A percentile compares a stretch with the other conserved stretches of the same genome.
Conservation (phyloP, 2,113 vertebrate genomes). For the Chunga burmeisteri region DNA sequence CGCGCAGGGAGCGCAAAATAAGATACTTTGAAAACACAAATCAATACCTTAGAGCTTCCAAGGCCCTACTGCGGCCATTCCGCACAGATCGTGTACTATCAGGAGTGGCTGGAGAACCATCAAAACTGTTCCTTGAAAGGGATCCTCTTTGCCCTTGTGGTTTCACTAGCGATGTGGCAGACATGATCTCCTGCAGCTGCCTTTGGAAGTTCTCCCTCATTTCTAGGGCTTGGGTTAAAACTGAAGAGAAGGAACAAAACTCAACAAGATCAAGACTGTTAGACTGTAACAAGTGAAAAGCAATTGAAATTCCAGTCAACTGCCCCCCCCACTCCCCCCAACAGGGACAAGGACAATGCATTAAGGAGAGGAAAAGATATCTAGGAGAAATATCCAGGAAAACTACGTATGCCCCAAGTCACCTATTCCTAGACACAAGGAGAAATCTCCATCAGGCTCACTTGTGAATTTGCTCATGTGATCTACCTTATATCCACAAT, state of each 20-base stretch:
- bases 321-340: rapidly evolving
- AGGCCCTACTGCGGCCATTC: conserved; percentile 82
- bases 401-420: rapidly evolving
- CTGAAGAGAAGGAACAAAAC: conserved; percentile 49
- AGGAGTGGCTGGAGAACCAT: conserved; percentile 78
- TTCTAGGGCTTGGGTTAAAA: conserved; percentile 86
- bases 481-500: neutral
- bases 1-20: neutral
- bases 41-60: conserved; percentile 89
- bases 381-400: neutral
- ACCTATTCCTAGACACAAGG: neutral
- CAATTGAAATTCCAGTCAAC: neutral
- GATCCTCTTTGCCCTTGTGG: conserved; percentile 79
- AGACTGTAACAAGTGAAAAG: neutral
- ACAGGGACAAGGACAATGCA: neutral
- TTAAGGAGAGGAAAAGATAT: neutral
- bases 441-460: neutral
- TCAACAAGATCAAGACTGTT: neutral
- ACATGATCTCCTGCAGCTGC: conserved; percentile 97
- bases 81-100: conserved; percentile 74
- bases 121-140: conserved; percentile 73
- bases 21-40: neutral
- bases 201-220: conserved; percentile 94
- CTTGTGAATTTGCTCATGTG: neutral
- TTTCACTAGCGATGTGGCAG: conserved; percentile 86